Evolutionary conservation across 2,888 invertebrate genomes (phyloP), one percentile per base, ranked within the genome.

Genomic region (Lochmaea crataegi): DNA sequence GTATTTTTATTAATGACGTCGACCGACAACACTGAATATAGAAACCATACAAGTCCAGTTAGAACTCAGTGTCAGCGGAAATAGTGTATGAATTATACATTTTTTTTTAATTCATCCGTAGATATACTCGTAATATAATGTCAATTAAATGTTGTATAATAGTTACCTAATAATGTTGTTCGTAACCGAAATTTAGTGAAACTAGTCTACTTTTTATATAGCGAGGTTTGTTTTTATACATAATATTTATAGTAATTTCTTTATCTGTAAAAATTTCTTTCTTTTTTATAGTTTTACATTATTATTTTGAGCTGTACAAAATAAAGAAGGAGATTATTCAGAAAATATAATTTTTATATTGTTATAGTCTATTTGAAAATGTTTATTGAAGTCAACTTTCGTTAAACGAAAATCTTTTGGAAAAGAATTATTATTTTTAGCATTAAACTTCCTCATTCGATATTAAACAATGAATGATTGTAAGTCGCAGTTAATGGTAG

Each of bases 131-230:
- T 38, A 60, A 32, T 60, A 26, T 32, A 14, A 22, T 32, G 42
- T 63, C 41, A 18, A 42, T 42, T 63, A 18, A 22, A 63, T 42
- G 42, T 63, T 63, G 61, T 7, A 63, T 63, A 63, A 63, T 42
- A 42, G 42, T 63, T 63, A 63, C 61, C 61, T 63, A 63, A 63
- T 63, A 63, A 63, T 18, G 42, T 6, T 16, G n/a, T 18, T 63
- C 22, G 42, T 63, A 38, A 63, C 18, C 42, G 61, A 63, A 63
- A 41, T 63, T 38, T 18, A 63, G 61, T 41, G 41, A 63, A 63
- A 63, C 42, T 41, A 61, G 6, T 38, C 14, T 41, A n/a, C 41
- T 41, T 63, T 63, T 63, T 16, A 42, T 16, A 42, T 18, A 42
- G 42, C 16, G 60, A 14, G 60, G 53, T 53, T 53, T 53, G 53